Evolutionary conservation across 2,888 invertebrate genomes (phyloP).

Genomic region (Allophyes oxyacanthae): DNA sequence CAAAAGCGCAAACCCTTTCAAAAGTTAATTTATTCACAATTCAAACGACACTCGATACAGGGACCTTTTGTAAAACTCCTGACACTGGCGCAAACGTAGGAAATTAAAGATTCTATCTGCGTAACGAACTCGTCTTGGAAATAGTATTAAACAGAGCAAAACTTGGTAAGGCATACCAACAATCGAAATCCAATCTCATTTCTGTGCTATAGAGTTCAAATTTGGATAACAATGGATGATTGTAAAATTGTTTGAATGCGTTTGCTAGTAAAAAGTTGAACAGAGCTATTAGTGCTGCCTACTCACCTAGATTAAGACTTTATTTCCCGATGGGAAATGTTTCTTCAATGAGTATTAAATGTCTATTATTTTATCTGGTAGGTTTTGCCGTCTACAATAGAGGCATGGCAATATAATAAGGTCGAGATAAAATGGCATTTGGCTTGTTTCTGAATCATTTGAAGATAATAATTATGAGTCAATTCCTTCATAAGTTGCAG

Average conservation of each 20-base stretch:
- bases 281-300: constrained; percentile 48
- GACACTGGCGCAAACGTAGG: constrained; percentile 74
- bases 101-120: constrained; percentile 86
- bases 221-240: constrained; percentile 2
- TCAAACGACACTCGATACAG: constrained; percentile 61
- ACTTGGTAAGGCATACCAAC: constrained; percentile 52
- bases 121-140: constrained; percentile 75
- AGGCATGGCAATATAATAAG: too few species aligned
- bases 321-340: constrained; percentile 32
- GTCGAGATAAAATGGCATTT: too few species aligned
- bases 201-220: neutral
- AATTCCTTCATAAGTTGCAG: too few species aligned
- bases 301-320: constrained; percentile 45
- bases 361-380: too few species aligned
- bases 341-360: neutral
- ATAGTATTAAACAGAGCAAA: constrained; percentile 71
- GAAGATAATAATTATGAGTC: too few species aligned
- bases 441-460: too few species aligned
- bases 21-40: constrained; percentile 67
- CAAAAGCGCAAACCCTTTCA: constrained; percentile 58
- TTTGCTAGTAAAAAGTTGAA: constrained; percentile 43
- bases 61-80: constrained; percentile 66
- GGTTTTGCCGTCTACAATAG: too few species aligned
- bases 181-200: constrained; percentile 48
- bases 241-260: constrained; percentile 45